Evolutionary conservation across 2,797 vertebrate genomes (phyloP), one percentile per base, ranked within the genome.

Genomic region (Ammospiza maritima): DNA sequence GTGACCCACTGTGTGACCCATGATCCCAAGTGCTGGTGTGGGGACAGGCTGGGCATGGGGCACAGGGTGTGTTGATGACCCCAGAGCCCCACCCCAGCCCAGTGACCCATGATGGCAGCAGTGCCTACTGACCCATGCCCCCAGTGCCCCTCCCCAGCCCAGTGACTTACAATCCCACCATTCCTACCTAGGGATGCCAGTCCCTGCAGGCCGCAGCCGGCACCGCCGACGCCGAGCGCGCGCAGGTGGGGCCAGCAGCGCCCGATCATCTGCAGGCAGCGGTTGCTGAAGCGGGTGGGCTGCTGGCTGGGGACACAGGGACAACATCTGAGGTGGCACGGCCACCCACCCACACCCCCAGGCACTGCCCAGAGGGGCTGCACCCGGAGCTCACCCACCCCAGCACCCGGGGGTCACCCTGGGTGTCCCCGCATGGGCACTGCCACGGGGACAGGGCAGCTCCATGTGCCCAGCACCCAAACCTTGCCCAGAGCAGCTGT

Each of bases 261-360:
- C 40, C 99, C 99, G 34, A 99, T 99, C 83, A 99, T 99, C 98
- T 99, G 99, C 93, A 99, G 98, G 94, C 99, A 99, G 86, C 99
- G 98, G 98, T 99, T 99, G 98, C 99, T 99, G 97, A 99, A 99
- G 71, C 99, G 99, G 0, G 98, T 99, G 1, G 99, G 99, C 96
- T 99, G 99, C 98, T 99, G 99, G 97, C 99, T 99, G 96, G 72
- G 97, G 83, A 93, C 67, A 92, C 47, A 73, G 34, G 57, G 57
- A 58, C 57, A 60, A 18, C 34, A 5, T 61, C 85, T 70, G 64
- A 70, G 69, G 17, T 51, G 76, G 48, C 20, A 36, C 53, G 23
- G 56, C 26, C 26, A 1, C 13, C 26, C 26, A 1, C 13, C 16
- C 40, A 40, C 40, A 14, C 2, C 17, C 30, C 26, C 48, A 1